A percentile compares a stretch with the other conserved stretches of the same genome.
These are phyloP conservation scores for Castor canadensis DNA, from an alignment of 2,113 vertebrate species.

Conservation along the genomic window DNA sequence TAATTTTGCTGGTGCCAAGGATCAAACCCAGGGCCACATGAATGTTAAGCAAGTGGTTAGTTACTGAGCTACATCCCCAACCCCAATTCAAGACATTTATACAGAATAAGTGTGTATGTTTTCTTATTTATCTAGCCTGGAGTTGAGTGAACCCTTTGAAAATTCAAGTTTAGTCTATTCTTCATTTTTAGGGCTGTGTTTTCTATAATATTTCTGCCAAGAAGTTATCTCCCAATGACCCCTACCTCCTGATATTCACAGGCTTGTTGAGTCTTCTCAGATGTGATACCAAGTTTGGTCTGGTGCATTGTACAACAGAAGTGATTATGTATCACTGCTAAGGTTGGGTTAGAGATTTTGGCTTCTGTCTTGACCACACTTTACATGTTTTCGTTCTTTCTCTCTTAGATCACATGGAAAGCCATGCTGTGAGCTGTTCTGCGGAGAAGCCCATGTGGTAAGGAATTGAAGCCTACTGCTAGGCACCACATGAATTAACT, in stretches of 20 bases:
- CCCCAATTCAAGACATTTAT: neutral
- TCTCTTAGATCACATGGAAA: neutral
- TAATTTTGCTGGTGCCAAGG: neutral
- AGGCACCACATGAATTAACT: neutral
- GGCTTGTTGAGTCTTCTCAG: neutral
- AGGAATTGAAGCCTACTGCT: neutral
- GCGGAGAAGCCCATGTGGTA: neutral
- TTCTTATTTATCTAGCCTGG: neutral
- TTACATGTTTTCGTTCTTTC: neutral
- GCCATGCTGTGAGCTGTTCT: neutral
- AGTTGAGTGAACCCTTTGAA: neutral
- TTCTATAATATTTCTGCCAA: neutral
- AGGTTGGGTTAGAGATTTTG: neutral
- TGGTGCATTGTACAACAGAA: rapidly evolving
- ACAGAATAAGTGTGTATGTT: neutral
- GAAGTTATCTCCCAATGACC: neutral
- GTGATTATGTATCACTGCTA: neutral
- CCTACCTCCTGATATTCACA: neutral
- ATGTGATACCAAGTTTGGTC: neutral
- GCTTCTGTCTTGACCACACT: neutral
- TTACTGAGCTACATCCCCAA: neutral
- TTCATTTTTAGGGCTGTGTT: neutral
- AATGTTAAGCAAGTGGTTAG: neutral
- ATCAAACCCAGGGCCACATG: neutral
- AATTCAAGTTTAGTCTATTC: neutral